Conservation (phyloP, 2,797 vertebrate species). For the Notamacropus eugenii region DNA sequence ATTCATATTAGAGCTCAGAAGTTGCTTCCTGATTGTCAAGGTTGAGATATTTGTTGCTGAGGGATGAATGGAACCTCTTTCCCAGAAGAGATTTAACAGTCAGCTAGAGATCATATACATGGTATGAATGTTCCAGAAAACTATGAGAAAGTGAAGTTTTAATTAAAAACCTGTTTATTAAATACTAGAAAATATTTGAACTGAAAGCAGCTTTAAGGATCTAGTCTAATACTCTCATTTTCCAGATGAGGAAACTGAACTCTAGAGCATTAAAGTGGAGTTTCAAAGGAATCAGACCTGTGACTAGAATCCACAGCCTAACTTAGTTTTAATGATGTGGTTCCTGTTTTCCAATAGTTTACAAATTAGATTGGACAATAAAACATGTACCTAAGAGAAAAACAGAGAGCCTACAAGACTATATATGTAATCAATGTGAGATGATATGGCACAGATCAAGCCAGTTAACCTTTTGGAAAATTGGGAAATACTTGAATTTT, state of each 20-base stretch:
- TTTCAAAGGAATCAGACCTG: background rate
- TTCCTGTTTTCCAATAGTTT: background rate
- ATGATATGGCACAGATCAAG: background rate
- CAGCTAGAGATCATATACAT: constrained; percentile 1
- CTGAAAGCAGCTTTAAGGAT: background rate
- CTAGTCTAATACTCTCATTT: background rate
- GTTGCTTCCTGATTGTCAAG: background rate
- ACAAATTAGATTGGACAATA: background rate
- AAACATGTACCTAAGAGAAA: background rate
- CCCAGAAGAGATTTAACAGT: background rate
- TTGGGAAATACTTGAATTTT: background rate
- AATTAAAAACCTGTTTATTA: constrained; percentile 6
- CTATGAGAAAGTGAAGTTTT: background rate
- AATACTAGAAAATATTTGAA: background rate
- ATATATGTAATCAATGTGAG: background rate
- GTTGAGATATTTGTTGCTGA: background rate
- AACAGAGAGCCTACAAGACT: background rate
- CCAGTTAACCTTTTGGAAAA: background rate
- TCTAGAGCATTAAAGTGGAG: background rate
- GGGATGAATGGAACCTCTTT: background rate
- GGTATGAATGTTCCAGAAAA: background rate
- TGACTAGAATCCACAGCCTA: background rate
- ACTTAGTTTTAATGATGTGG: background rate
- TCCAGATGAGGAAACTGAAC: background rate
- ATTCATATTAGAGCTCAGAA: background rate